Evolutionary conservation across 2,797 vertebrate species (phyloP), one percentile per base, ranked within the genome.

Genomic region (Chromobotia macracanthus): DNA sequence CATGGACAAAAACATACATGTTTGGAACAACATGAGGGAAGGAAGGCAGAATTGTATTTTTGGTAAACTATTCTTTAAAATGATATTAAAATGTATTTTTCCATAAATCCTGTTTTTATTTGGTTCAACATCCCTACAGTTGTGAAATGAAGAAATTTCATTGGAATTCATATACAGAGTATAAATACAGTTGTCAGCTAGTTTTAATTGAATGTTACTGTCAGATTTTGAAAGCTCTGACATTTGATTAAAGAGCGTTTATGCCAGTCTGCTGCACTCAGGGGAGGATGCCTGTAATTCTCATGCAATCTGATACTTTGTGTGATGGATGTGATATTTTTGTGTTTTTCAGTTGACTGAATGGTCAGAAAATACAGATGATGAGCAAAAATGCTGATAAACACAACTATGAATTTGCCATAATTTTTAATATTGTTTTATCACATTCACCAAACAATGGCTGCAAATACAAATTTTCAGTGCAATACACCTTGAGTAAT

Each of bases 221-320:
- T 87, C 85, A 85, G 88, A 87, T 88, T 86, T 84, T 87, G 83
- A 83, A 87, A 87, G 90, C 88, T 90, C 90, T 93, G 92, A 92
- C 91, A 92, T 92, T 93, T 92, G 90, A 92, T 93, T 91, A 90
- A 91, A 90, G 88, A 90, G 86, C 86, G 85, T 89, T 89, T 91
- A 89, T 91, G 91, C 84, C 93, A 92, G 91, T 92, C 91, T 73
- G 53, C 25, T 7, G 7, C 63, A 31, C 55, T 67, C 80, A 21
- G 84, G 84, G 83, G 84, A 85, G 86, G 85, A 65, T 50, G 80
- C 83, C 77, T 83, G 80, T 66, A 77, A 73, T 87, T 89, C 84
- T 80, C 79, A 80, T 76, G 35, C 56, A 55, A 83, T 79, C 85
- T 88, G 87, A 89, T 87, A 87, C 78, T 82, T 77, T 63, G 63